phyloP scores from a whole-genome alignment of 2,888 invertebrate genomes.

The Alloplasta piceator region DNA sequence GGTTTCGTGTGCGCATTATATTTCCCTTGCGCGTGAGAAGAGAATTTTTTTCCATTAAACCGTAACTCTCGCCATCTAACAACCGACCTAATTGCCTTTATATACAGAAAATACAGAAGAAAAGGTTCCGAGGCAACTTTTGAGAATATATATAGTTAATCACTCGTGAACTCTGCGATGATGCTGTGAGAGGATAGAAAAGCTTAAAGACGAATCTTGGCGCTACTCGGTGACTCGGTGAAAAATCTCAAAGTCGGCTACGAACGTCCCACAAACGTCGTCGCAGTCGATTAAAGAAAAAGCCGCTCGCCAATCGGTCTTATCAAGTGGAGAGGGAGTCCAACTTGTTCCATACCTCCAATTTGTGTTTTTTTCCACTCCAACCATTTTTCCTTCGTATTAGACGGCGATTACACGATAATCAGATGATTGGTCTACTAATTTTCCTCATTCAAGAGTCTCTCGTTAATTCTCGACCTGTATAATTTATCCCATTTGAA shows the following conservation, averaged over 20 bases:
- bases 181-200: constrained; percentile 27
- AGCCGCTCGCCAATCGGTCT: constrained; percentile 50
- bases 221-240: constrained; percentile 68
- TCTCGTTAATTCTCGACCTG: constrained; percentile 37
- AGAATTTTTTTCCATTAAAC: constrained; percentile 57
- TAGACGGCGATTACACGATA: constrained; percentile 59
- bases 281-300: constrained; percentile 45
- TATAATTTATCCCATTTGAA: constrained; percentile 30
- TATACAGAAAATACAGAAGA: constrained; percentile 9
- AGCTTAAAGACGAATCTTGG: constrained; percentile 53
- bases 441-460: constrained; percentile 31
- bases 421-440: constrained; percentile 57
- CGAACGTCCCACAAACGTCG: background rate
- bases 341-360: background rate
- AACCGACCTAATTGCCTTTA: constrained; percentile 53
- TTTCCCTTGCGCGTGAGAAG: constrained; percentile 56
- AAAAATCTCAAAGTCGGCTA: constrained; percentile 51
- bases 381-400: constrained; percentile 33
- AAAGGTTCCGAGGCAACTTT: constrained; percentile 23
- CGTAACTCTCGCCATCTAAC: constrained; percentile 54
- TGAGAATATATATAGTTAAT: background rate
- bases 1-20: constrained; percentile 40
- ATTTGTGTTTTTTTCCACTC: constrained; percentile 15
- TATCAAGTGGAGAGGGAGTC: too few relatives aligned
- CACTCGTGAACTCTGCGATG: constrained; percentile 3